Base-by-base conservation (phyloP, 2,113 vertebrate species). In the Dolichallabes microphthalmus region DNA sequence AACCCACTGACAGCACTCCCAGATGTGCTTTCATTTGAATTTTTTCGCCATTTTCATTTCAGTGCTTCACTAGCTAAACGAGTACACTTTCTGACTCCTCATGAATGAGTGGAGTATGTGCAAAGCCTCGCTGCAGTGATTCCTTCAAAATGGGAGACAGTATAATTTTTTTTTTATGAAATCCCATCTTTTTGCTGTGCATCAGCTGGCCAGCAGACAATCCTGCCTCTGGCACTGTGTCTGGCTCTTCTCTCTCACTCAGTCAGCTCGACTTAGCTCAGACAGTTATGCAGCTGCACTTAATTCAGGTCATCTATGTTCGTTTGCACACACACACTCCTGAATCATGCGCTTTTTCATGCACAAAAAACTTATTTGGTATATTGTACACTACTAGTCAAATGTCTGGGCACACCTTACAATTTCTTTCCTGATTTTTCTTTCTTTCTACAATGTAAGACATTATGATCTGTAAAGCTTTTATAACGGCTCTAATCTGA, bases 201-300 rank as follows among this genome's bases (percentile, higher is more conserved):
- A 83, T 84, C 87, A 74, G 58, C 79, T 85, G 81, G 74, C 60
- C 8, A 9, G 25, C 69, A 84, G 74, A 80, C 73, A 55, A 14
- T 55, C 32, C 39, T 76, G 78, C 79, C 83, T 25, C 25, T 58
- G 87, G 89, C 74, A n/a, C 27, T 76, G 81, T 27, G 79, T 87
- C 78, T 81, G 69, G 64, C n/a, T 82, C 80, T 80, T 45, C 71
- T 82, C n/a, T 84, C 77, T 86, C 50, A 13, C 74, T 79, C 64
- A 60, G 68, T 66, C 66, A 66, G 75, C 84, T 45, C 61, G 39
- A 87, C 85, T 89, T 85, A 88, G 74, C 82, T 69, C 45, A 81
- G 69, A 68, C 39, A 52, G n/a, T 32, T 86, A 53, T 60, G 61
- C 82, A 90, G 82, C 83, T 82, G 64, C 78, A 25, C 78, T 22